Percentiles rank a stretch among this genome's conserved stretches.
Evolutionary conservation across 2,797 vertebrate genomes (phyloP).

Genomic region (Heteromormyrus szaboi): DNA sequence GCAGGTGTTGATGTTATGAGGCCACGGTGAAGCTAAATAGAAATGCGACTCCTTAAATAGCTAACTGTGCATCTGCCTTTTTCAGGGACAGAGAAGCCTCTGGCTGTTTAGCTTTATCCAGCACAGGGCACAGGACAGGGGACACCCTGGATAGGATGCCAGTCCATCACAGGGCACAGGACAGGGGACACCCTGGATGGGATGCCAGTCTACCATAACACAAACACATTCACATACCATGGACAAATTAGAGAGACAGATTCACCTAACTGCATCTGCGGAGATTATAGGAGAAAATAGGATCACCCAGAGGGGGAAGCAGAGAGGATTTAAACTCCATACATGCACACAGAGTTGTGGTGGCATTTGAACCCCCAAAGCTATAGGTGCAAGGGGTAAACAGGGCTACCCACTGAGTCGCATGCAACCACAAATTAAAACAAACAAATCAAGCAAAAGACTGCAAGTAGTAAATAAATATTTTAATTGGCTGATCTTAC

Average conservation of each 20-base stretch:
- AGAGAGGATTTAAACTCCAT: neutral
- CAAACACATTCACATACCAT: neutral
- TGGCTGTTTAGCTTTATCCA: neutral
- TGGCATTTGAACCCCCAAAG: neutral
- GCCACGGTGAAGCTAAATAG: neutral
- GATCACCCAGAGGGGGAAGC: neutral
- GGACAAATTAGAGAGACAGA: neutral
- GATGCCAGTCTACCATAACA: neutral
- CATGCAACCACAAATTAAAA: neutral
- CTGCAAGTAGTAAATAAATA: conserved; percentile 22
- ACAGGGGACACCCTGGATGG: neutral
- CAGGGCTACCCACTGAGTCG: neutral
- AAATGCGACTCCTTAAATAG: neutral
- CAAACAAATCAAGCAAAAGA: neutral
- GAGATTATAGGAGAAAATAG: neutral
- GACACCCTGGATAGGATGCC: too few species aligned
- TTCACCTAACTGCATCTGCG: neutral
- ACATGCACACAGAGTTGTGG: neutral
- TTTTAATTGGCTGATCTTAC: neutral
- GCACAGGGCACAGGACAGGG: too few species aligned
- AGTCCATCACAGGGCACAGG: neutral
- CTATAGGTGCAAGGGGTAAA: neutral
- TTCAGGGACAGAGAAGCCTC: neutral
- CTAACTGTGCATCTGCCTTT: neutral
- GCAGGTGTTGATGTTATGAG: neutral